A percentile compares a stretch with the other conserved stretches of the same genome.
These are phyloP conservation scores for Venusia cambrica DNA, from an alignment of 2,888 invertebrate species.

Conservation along the genomic window DNA sequence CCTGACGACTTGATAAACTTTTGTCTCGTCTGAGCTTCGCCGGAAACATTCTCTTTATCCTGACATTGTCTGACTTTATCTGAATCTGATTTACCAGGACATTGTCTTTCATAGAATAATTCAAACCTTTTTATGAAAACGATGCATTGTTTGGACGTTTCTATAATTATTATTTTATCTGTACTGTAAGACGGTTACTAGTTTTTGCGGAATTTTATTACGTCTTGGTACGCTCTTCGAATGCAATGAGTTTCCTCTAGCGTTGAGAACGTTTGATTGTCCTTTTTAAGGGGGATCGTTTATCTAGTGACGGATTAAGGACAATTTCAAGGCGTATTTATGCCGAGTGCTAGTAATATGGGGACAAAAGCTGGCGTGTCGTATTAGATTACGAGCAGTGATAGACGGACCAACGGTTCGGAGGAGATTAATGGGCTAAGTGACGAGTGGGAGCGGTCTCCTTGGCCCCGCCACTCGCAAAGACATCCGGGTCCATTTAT, in stretches of 20 bases:
- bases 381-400: conserved; percentile 78
- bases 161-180: conserved; percentile 19
- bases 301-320: conserved; percentile 63
- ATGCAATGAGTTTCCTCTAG: conserved; percentile 41
- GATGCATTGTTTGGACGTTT: conserved; percentile 33
- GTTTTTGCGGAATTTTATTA: conserved; percentile 29
- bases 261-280: conserved; percentile 54
- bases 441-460: conserved; percentile 71
- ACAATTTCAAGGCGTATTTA: conserved; percentile 65
- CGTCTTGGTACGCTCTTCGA: conserved; percentile 26
- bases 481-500: conserved; percentile 61
- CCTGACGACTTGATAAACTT: conserved; percentile 56
- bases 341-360: conserved; percentile 65
- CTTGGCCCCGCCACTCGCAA: conserved; percentile 46
- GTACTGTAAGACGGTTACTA: background rate
- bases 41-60: conserved; percentile 65
- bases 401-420: conserved; percentile 72
- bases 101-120: conserved; percentile 40
- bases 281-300: conserved; percentile 52
- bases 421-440: conserved; percentile 76
- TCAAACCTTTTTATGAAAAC: conserved; percentile 35
- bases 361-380: conserved; percentile 77
- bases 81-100: conserved; percentile 56
- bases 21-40: conserved; percentile 57
- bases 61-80: conserved; percentile 63